A percentile compares a stretch with the other conserved stretches of the same genome.
Conservation (phyloP, 1,140 invertebrate species). For the Marisa cornuarietis region DNA sequence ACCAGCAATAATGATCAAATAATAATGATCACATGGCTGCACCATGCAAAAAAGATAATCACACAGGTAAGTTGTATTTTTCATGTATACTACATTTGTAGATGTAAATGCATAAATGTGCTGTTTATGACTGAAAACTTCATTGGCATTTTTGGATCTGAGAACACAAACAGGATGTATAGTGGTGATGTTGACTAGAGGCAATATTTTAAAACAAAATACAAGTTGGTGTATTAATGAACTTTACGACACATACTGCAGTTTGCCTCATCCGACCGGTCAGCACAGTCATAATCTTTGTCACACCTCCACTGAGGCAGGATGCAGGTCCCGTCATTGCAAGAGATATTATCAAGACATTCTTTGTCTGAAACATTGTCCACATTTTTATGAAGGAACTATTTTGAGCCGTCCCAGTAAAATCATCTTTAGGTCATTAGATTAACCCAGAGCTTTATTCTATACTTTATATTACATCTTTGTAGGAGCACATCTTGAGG, state of each 20-base stretch:
- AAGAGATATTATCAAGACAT: conserved; percentile 38
- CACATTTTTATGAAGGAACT: too few species aligned
- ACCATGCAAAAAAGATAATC: too few species aligned
- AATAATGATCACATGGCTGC: too few species aligned
- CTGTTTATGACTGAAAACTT: too few species aligned
- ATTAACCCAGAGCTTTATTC: too few species aligned
- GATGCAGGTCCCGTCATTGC: conserved; percentile 71
- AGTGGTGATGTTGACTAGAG: too few species aligned
- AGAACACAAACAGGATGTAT: too few species aligned
- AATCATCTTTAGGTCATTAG: neutral
- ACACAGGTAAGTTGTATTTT: neutral
- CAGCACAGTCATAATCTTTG: conserved; percentile 64
- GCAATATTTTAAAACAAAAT: neutral
- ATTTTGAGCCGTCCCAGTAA: neutral
- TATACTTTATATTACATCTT: too few species aligned
- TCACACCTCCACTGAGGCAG: conserved; percentile 74
- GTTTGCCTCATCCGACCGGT: conserved; percentile 85
- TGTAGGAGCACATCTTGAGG: too few species aligned
- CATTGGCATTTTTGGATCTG: too few species aligned
- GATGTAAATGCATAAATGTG: too few species aligned
- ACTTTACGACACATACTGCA: conserved; percentile 49
- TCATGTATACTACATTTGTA: neutral
- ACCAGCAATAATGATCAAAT: too few species aligned
- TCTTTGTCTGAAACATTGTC: conserved; percentile 10
- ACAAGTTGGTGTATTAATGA: neutral